Conservation (phyloP, 2,113 vertebrate species). For the Delphinus delphis region DNA sequence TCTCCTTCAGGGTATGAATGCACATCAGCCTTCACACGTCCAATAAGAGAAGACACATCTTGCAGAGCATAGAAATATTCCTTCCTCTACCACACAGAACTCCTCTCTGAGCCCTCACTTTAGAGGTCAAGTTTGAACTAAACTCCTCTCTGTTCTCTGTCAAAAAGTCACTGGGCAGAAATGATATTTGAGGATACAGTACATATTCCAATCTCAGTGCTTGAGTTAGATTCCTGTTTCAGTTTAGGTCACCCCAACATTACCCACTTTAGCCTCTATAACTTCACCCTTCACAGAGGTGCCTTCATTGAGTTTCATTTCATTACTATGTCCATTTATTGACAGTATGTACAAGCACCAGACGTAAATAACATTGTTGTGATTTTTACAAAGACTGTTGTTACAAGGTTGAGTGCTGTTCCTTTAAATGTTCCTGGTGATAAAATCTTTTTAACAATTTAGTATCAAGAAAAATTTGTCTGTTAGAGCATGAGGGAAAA, state of each 20-base stretch:
- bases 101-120: background rate
- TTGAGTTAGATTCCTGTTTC: background rate
- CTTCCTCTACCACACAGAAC: background rate
- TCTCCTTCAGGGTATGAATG: background rate
- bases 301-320: constrained; percentile 12
- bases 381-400: background rate
- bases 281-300: background rate
- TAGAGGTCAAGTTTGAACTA: background rate
- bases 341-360: background rate
- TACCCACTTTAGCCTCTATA: background rate
- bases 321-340: background rate
- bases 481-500: background rate
- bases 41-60: background rate
- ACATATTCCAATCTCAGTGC: background rate
- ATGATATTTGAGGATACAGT: background rate
- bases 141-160: background rate
- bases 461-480: background rate
- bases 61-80: background rate
- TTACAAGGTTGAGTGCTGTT: background rate
- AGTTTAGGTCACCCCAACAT: background rate
- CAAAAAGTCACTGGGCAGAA: background rate
- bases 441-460: background rate
- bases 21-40: background rate
- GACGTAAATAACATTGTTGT: background rate
- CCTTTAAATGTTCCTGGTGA: background rate